Conservation (phyloP, 1,140 invertebrate genomes). For the Portunus trituberculatus region DNA sequence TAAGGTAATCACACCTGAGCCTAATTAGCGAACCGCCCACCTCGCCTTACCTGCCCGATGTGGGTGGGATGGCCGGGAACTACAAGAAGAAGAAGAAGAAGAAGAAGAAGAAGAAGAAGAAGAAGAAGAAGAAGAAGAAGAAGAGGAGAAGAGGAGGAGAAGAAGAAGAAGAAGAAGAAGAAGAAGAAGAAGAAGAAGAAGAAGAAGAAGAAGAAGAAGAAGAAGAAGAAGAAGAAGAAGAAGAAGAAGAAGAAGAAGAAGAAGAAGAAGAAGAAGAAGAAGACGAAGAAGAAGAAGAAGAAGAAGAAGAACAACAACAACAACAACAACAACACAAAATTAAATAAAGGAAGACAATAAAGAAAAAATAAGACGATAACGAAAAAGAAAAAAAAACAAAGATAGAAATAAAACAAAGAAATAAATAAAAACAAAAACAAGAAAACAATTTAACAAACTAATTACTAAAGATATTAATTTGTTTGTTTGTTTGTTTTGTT, state of each 20-base stretch:
- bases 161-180: too few species aligned
- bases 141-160: background rate
- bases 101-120: constrained; percentile 46
- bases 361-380: background rate
- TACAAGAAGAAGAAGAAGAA: constrained; percentile 31
- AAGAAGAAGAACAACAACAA: background rate
- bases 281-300: background rate
- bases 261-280: background rate
- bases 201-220: background rate
- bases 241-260: background rate
- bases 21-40: background rate
- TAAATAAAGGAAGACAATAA: background rate
- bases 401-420: background rate
- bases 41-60: background rate
- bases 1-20: background rate
- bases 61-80: background rate
- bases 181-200: too few species aligned
- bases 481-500: too few species aligned
- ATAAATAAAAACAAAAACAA: background rate
- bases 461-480: too few species aligned
- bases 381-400: background rate
- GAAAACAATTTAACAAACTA: background rate
- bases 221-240: background rate
- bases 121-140: constrained; percentile 39
- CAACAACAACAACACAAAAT: background rate